These are phyloP conservation scores for Stigmatopora argus DNA, from an alignment of 2,113 vertebrate genomes.

Conservation along the genomic window DNA sequence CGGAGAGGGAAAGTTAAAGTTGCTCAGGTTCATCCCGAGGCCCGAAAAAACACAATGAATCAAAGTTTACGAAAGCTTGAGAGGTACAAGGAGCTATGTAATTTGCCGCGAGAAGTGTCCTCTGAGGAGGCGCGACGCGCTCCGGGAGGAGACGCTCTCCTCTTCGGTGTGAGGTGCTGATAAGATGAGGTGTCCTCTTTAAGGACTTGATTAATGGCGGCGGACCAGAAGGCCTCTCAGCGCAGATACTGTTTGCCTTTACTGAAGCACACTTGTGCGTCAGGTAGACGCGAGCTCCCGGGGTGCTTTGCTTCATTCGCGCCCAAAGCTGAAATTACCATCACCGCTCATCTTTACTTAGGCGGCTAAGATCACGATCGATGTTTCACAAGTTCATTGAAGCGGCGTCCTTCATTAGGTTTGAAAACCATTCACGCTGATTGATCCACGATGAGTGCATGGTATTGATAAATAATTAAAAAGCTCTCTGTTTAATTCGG, in stretches of 20 bases:
- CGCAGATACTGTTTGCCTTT: slow-evolving; percentile 59
- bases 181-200: slow-evolving; percentile 67
- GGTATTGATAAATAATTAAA: slow-evolving; percentile 90
- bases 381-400: slow-evolving; percentile 67
- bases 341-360: slow-evolving; percentile 65
- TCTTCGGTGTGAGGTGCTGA: slow-evolving; percentile 58
- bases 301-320: slow-evolving; percentile 37
- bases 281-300: slow-evolving; percentile 38
- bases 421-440: slow-evolving; percentile 77
- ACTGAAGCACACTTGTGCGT: slow-evolving; percentile 61
- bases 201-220: slow-evolving; percentile 67
- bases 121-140: slow-evolving; percentile 50
- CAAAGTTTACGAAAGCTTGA: slow-evolving; percentile 60
- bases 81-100: slow-evolving; percentile 53
- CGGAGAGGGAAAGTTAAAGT: slow-evolving; percentile 56
- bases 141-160: slow-evolving; percentile 46
- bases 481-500: slow-evolving; percentile 77
- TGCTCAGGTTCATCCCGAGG: slow-evolving; percentile 54
- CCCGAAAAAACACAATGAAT: slow-evolving; percentile 59
- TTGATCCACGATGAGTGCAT: slow-evolving; percentile 73
- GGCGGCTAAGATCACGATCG: slow-evolving; percentile 71
- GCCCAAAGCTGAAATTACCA: slow-evolving; percentile 61
- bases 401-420: slow-evolving; percentile 66
- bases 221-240: slow-evolving; percentile 61
- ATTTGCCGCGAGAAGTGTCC: slow-evolving; percentile 61